Evolutionary conservation across 2,888 invertebrate genomes (phyloP), one percentile per base, ranked within the genome.

Genomic region (Chrysolina americana): DNA sequence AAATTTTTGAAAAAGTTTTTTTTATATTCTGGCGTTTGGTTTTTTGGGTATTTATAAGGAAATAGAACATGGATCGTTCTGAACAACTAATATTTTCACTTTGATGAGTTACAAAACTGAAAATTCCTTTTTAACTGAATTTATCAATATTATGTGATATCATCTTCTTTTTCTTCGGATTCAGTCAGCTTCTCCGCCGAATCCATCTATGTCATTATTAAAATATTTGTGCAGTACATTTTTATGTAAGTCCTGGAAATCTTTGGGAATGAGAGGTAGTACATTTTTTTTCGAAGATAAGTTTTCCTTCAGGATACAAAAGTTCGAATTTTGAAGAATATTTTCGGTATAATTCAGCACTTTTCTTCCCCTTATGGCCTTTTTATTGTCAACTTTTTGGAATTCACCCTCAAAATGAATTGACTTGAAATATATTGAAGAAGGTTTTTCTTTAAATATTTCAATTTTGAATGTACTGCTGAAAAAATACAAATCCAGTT

Each of bases 261-360:
- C 44, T 44, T 44, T 44, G 44, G 44, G 44, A 44, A 44, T 44
- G 44, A 44, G 44, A 44, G n/a, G n/a, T n/a, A n/a, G n/a, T n/a
- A n/a, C n/a, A n/a, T n/a, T n/a, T 36, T 44, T 44, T 44, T 0
- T 44, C 44, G 44, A 15, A 44, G 44, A 44, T 44, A 3, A 15
- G 44, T 9, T 44, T 2, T 15, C 44, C 15, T 44, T 44, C 44
- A 44, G 44, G 11, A 44, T 44, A 44, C 15, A 44, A 44, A 44
- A 44, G 15, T 15, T 44, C 44, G 44, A 44, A 44, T 44, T 44
- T 6, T 44, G n/a, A n/a, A n/a, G n/a, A n/a, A n/a, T n/a, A n/a
- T n/a, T n/a, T n/a, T n/a, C n/a, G n/a, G 44, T 15, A 44, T 9
- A 13, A 44, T n/a, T n/a, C n/a, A n/a, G n/a, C n/a, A 36, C 0